Base-by-base conservation (phyloP, 2,113 vertebrate genomes). In the Neopipo cinnamomea region DNA sequence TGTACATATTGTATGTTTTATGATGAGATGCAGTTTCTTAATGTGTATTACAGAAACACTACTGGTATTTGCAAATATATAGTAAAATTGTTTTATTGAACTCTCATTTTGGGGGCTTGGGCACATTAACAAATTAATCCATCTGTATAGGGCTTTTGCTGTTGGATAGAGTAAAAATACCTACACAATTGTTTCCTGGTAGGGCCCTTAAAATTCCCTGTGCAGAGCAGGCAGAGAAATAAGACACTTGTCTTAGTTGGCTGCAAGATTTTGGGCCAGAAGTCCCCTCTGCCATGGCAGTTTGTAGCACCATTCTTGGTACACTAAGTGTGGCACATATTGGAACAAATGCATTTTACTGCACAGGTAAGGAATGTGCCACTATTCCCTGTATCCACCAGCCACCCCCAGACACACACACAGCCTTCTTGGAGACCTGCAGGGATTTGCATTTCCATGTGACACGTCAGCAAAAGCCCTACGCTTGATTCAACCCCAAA, bases 1-100 rank as follows among this genome's bases (percentile, higher is more conserved):
- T 99, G 98, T 99, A 98, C 99, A 98, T 98, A 98, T 98, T 99
- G 98, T 99, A 98, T 99, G 98, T 98, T 98, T 98, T 98, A 98
- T 98, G 98, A 98, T 97, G 98, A 98, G 98, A 98, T 98, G 98
- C 98, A 98, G 97, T 98, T 97, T 98, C 98, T 98, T 97, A 98
- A 98, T 98, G 93, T 98, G 98, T 98, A 98, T 98, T 97, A 92
- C 98, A 98, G 98, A 98, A 98, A 98, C 97, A 95, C 98, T 97
- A 98, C 98, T 98, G 98, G 98, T 98, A 98, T 98, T 98, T 98
- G 98, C 97, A 98, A 98, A 95, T 98, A 98, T 98, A 88, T 98
- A 98, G 98, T 98, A 98, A 93, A 97, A 97, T 96, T 98, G 98
- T 98, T 96, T 98, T 98, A 97, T 98, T 98, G 97, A 98, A 98